Percentiles rank a stretch among this genome's conserved stretches.
These are phyloP conservation scores for Rynchops niger DNA, from an alignment of 2,113 vertebrate genomes.

Conservation along the genomic window DNA sequence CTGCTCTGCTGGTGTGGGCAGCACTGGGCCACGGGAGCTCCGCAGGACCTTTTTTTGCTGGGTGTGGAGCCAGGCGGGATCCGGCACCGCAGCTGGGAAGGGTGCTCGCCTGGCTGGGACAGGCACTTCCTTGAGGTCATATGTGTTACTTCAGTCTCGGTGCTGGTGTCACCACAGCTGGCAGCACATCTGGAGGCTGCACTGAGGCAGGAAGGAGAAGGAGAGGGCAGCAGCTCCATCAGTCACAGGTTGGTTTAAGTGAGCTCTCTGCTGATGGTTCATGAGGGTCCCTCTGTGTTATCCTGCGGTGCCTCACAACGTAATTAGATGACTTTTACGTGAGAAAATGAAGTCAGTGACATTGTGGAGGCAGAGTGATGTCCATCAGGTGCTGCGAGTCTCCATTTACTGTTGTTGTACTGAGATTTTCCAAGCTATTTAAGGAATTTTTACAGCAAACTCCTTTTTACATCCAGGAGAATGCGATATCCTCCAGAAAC, in stretches of 20 bases:
- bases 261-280: not conserved
- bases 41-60: not conserved
- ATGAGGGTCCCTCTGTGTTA: not conserved
- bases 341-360: not conserved
- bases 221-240: not conserved
- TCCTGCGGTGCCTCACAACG: fast-evolving
- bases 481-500: not conserved
- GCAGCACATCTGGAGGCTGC: slow-evolving; percentile 24
- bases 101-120: not conserved
- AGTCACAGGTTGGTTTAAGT: fast-evolving
- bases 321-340: fast-evolving
- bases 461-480: not conserved
- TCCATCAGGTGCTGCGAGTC: not conserved
- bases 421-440: not conserved
- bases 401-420: not conserved
- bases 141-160: fast-evolving
- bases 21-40: fast-evolving
- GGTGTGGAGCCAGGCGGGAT: not conserved
- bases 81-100: not conserved
- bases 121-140: fast-evolving
- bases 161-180: not conserved
- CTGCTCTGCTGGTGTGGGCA: not conserved
- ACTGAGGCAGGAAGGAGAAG: not conserved
- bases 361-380: not conserved
- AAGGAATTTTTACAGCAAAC: not conserved